These are phyloP conservation scores for Candidula unifasciata DNA, from an alignment of 2,888 invertebrate species.

Conservation along the genomic window DNA sequence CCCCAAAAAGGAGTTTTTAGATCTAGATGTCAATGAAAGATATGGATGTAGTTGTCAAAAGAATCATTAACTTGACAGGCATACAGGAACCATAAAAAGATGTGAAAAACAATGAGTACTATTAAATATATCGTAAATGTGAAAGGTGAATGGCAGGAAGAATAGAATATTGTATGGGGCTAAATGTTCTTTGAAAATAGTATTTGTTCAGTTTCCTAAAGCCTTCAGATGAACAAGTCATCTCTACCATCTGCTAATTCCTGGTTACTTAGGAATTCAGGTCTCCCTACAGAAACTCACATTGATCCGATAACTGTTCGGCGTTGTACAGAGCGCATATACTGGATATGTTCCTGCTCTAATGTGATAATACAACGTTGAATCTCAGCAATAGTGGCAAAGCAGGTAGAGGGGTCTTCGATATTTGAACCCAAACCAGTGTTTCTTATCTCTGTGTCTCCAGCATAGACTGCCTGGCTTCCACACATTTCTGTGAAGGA, in stretches of 20 bases:
- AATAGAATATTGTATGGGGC: too few relatives aligned
- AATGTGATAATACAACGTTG: slow-evolving; percentile 87
- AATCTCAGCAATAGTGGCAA: slow-evolving; percentile 85
- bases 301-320: slow-evolving; percentile 93
- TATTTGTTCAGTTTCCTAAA: too few relatives aligned
- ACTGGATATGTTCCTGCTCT: slow-evolving; percentile 88
- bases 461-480: slow-evolving; percentile 73
- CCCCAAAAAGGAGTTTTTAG: too few relatives aligned
- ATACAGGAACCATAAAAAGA: too few relatives aligned
- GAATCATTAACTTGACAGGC: too few relatives aligned
- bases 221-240: too few relatives aligned
- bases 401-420: slow-evolving; percentile 82
- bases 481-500: slow-evolving; percentile 71
- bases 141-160: too few relatives aligned
- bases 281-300: slow-evolving; percentile 80
- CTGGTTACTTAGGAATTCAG: background rate
- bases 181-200: too few relatives aligned
- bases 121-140: too few relatives aligned
- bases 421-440: slow-evolving; percentile 66
- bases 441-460: slow-evolving; percentile 58
- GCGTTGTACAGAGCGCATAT: slow-evolving; percentile 87
- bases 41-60: too few relatives aligned
- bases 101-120: too few relatives aligned
- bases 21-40: too few relatives aligned
- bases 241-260: background rate